These are phyloP conservation scores for Apaloderma vittatum DNA, from an alignment of 2,113 vertebrate species.

Conservation along the genomic window DNA sequence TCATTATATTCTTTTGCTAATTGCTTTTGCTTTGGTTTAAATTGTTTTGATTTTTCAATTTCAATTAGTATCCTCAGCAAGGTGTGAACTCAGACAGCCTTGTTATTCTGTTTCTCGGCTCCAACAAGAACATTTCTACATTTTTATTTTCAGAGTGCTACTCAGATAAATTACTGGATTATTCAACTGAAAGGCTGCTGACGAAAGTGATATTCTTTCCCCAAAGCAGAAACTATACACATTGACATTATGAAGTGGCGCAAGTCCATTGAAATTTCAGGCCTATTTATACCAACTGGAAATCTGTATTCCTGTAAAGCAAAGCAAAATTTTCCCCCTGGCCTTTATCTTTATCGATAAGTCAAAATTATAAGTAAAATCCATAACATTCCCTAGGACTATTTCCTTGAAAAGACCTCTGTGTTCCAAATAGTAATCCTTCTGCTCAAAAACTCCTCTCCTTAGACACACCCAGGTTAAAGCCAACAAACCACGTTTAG, in stretches of 20 bases:
- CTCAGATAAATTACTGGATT: background rate
- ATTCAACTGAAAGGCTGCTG: background rate
- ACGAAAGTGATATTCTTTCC: background rate
- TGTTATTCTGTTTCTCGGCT: background rate
- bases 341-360: background rate
- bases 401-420: background rate
- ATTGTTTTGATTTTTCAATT: slow-evolving; percentile 13
- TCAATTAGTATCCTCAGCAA: slow-evolving; percentile 9
- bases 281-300: background rate
- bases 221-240: background rate
- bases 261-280: background rate
- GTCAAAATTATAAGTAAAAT: background rate
- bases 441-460: background rate
- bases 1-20: background rate
- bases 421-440: background rate
- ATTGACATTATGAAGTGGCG: background rate
- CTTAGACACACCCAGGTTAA: background rate
- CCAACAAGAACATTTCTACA: background rate
- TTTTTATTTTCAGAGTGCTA: background rate
- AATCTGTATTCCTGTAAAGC: background rate
- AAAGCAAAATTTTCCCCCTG: background rate
- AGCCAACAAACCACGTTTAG: background rate
- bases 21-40: background rate
- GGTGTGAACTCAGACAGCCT: slow-evolving; percentile 12
- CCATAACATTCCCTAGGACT: background rate